Conservation (phyloP, 2,113 vertebrate genomes). For the Amphiprion percula region DNA sequence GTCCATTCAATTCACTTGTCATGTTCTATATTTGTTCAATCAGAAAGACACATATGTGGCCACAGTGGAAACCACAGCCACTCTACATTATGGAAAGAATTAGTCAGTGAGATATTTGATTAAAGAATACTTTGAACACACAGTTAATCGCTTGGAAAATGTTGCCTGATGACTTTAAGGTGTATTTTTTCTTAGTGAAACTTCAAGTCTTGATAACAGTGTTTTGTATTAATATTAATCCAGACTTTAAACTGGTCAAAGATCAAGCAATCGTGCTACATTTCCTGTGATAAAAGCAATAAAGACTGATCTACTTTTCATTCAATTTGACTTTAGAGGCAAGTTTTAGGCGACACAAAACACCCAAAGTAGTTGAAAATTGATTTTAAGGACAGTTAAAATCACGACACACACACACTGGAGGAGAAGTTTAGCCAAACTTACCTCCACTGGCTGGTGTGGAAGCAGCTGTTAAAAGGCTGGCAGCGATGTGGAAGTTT, state of each 20-base stretch:
- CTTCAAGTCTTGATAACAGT: neutral
- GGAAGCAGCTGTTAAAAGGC: slow-evolving; percentile 24
- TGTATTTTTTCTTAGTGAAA: too few species aligned
- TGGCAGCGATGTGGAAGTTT: slow-evolving; percentile 12
- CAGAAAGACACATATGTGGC: neutral
- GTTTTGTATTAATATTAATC: neutral
- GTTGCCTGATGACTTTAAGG: too few species aligned
- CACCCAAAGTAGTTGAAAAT: neutral
- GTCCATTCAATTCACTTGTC: neutral
- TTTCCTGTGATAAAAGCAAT: too few species aligned
- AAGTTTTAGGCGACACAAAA: neutral
- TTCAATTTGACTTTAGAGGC: neutral
- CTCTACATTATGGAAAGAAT: neutral
- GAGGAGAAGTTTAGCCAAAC: neutral
- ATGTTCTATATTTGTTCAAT: slow-evolving; percentile 1
- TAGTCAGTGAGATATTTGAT: neutral
- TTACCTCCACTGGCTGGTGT: slow-evolving; percentile 26
- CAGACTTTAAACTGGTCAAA: neutral
- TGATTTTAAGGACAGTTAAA: neutral
- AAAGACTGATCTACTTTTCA: too few species aligned
- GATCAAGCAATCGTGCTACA: neutral
- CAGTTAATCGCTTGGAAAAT: too few species aligned
- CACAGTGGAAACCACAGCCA: slow-evolving; percentile 6
- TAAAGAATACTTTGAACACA: neutral
- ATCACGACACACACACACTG: neutral